Percentiles rank a stretch among this genome's conserved stretches.
Evolutionary conservation across 2,888 invertebrate genomes (phyloP).

Genomic region (Gymnocheta viridis): DNA sequence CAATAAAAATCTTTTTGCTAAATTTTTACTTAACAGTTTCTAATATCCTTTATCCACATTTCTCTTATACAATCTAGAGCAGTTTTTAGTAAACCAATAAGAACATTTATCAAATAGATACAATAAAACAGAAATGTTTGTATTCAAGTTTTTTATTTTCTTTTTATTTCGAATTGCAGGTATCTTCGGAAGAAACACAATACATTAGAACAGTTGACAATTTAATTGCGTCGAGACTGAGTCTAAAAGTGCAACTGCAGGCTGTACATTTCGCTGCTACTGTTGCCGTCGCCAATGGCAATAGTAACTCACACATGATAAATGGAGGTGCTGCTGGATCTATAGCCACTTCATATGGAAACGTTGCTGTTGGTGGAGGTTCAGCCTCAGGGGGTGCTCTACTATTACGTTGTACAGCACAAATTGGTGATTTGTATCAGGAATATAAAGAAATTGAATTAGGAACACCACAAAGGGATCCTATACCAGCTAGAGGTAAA

Average conservation of each 20-base stretch:
- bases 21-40: slow-evolving; percentile 40
- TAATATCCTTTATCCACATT: slow-evolving; percentile 20
- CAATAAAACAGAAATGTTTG: background rate
- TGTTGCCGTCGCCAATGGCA: slow-evolving; percentile 56
- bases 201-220: slow-evolving; percentile 81
- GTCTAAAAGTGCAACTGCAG: slow-evolving; percentile 81
- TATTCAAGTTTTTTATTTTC: slow-evolving; percentile 3
- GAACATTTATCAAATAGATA: slow-evolving; percentile 41
- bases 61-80: background rate
- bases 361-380: slow-evolving; percentile 71
- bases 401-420: slow-evolving; percentile 87
- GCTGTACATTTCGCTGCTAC: slow-evolving; percentile 80
- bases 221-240: slow-evolving; percentile 80
- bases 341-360: slow-evolving; percentile 57
- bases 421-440: slow-evolving; percentile 87
- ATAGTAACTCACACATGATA: slow-evolving; percentile 68
- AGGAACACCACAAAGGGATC: slow-evolving; percentile 87
- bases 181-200: slow-evolving; percentile 80
- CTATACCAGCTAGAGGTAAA: slow-evolving; percentile 90
- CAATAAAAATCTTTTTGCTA: slow-evolving; percentile 35
- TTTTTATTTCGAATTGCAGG: slow-evolving; percentile 74
- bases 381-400: slow-evolving; percentile 81
- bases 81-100: slow-evolving; percentile 32
- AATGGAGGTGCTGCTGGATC: slow-evolving; percentile 63
- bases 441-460: slow-evolving; percentile 87